Conservation (phyloP, 2,797 vertebrate species). For the Buceros bicornis region DNA sequence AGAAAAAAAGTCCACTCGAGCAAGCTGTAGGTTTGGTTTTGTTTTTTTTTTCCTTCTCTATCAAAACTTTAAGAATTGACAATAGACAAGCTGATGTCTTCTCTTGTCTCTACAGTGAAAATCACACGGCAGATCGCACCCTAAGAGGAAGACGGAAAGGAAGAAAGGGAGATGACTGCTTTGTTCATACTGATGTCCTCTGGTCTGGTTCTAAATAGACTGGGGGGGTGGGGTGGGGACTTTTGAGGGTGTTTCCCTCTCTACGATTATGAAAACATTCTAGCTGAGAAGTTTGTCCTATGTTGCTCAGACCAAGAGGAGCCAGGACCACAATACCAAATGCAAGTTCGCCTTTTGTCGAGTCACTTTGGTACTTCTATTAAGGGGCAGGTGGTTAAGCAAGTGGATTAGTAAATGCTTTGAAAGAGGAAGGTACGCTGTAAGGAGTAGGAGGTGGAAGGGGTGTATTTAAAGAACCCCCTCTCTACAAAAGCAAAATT, state of each 20-base stretch:
- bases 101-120: constrained; percentile 72
- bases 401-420: background rate
- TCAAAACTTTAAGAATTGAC: background rate
- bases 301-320: background rate
- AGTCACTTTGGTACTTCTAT: constrained; percentile 32
- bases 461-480: background rate
- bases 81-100: constrained; percentile 17
- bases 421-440: constrained; percentile 29
- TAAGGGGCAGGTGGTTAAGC: background rate
- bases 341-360: constrained; percentile 3
- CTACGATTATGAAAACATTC: background rate
- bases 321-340: background rate
- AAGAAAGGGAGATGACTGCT: constrained; percentile 19
- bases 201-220: constrained; percentile 22
- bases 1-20: background rate
- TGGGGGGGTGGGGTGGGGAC: background rate
- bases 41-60: background rate
- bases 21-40: background rate
- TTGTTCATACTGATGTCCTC: constrained; percentile 31
- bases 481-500: background rate
- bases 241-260: constrained; percentile 6
- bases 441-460: background rate
- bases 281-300: background rate
- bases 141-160: constrained; percentile 17
- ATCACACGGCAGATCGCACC: background rate